Evolutionary conservation across 2,113 vertebrate species (phyloP).

Genomic region (Stictonetta naevosa): DNA sequence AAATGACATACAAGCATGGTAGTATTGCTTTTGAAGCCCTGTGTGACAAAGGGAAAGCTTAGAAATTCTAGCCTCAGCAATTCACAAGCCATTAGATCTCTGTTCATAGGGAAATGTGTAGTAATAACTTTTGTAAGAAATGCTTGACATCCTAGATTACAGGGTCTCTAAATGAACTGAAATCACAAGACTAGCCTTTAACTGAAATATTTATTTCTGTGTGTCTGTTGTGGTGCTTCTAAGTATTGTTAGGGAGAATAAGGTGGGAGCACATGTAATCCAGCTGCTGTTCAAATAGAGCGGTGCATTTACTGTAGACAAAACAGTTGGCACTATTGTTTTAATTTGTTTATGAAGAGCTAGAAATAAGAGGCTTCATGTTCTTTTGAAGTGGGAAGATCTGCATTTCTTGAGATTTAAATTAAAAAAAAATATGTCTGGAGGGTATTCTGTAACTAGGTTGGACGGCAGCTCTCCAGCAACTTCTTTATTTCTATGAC

Average conservation of each 20-base stretch:
- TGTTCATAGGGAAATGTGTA: conserved; percentile 11
- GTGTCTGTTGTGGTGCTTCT: neutral
- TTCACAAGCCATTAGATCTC: neutral
- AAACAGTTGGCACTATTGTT: conserved; percentile 50
- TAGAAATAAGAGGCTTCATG: conserved; percentile 51
- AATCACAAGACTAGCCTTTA: neutral
- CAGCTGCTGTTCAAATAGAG: conserved; percentile 42
- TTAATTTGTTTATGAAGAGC: conserved; percentile 50
- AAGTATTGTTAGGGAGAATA: conserved; percentile 26
- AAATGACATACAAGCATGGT: neutral
- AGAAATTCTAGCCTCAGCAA: neutral
- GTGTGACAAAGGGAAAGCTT: neutral
- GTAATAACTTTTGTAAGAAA: conserved; percentile 29
- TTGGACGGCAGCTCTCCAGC: neutral
- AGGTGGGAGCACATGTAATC: conserved; percentile 53
- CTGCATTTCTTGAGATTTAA: neutral
- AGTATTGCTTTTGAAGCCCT: conserved; percentile 17
- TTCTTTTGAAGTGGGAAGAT: conserved; percentile 58
- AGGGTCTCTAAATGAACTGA: neutral
- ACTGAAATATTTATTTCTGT: neutral
- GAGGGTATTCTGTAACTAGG: neutral
- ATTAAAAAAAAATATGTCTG: neutral
- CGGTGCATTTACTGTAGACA: conserved; percentile 61
- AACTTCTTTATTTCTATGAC: neutral
- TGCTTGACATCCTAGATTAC: neutral